A percentile compares a stretch with the other conserved stretches of the same genome.
Evolutionary conservation across 2,113 vertebrate genomes (phyloP).

Genomic region (Tragelaphus buxtoni): DNA sequence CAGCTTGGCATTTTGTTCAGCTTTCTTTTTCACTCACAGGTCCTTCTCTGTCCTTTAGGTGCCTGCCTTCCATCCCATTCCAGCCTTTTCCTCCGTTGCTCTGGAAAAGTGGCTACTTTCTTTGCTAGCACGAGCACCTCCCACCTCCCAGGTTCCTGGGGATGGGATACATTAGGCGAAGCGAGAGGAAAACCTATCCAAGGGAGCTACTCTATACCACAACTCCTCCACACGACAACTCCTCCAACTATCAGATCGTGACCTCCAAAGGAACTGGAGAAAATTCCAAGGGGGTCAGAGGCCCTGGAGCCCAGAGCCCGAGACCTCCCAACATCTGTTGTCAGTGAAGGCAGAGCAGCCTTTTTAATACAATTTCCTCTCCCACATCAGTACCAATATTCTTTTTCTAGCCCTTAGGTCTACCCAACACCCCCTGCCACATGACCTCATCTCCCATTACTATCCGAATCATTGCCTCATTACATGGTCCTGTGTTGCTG

Average conservation of each 20-base stretch:
- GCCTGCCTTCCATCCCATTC: background rate
- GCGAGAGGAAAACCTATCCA: background rate
- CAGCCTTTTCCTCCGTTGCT: background rate
- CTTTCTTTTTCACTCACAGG: background rate
- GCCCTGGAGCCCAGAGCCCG: slow-evolving; percentile 19
- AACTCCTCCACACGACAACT: slow-evolving; percentile 21
- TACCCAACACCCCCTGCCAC: slow-evolving; percentile 2
- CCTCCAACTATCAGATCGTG: background rate
- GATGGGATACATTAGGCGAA: background rate
- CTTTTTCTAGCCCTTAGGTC: slow-evolving; percentile 33
- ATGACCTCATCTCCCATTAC: slow-evolving; percentile 50
- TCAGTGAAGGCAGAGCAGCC: slow-evolving; percentile 16
- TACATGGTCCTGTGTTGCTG: background rate
- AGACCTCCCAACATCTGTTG: slow-evolving; percentile 50
- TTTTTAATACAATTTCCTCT: slow-evolving; percentile 57
- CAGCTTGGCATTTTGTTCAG: background rate
- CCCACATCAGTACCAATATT: slow-evolving; percentile 20
- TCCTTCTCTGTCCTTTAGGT: background rate
- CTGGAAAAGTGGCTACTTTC: background rate
- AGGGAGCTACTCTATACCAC: slow-evolving; percentile 39
- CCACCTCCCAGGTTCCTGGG: background rate
- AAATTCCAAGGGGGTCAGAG: slow-evolving; percentile 38
- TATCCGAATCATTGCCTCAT: slow-evolving; percentile 38
- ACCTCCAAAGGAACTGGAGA: slow-evolving; percentile 25
- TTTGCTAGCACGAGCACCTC: background rate